Base-by-base conservation (phyloP, 2,113 vertebrate species). In the Rhizomys pruinosus region DNA sequence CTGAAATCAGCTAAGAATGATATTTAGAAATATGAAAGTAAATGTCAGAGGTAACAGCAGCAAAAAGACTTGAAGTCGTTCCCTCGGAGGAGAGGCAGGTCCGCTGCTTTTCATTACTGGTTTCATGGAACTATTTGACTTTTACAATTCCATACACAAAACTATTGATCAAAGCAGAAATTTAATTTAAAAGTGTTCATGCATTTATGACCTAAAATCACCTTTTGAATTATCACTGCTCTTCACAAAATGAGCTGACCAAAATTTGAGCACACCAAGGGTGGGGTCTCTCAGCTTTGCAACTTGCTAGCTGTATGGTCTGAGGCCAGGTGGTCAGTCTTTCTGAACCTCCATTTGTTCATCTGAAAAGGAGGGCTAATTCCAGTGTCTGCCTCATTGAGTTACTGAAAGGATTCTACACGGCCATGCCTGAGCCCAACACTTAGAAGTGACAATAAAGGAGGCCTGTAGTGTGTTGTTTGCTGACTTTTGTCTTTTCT, bases 1-100 rank as follows among this genome's bases (percentile, higher is more conserved):
- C 69, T 52, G 57, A 47, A 79, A 93, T 39, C 55, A n/a, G 59
- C 78, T 79, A 89, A 86, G 76, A 82, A 93, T 76, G 87, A 37
- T 74, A 87, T 91, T 96, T 92, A 87, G 91, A 96, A 95, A 94
- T 72, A 68, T 27, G 68, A 84, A 96, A 94, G 82, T 82, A 93
- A 92, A 94, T 95, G 93, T 90, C 93, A 94, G 94, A 82, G 88
- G 84, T 79, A 92, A 79, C 47, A 69, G 71, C 79, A 66, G 71
- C 79, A 66, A 44, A 69, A 90, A 78, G 84, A 39, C 77, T 66
- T 82, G 42, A 79, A 85, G 81, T 59, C 6, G 5, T 47, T 86
- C 63, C 73, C 73, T 93, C 91, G 42, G 74, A 66, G 64, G 86
- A 84, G 57, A 17, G 6, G 11, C 5, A 71, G 7, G 69, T 15